Conservation (phyloP, 2,797 vertebrate species). For the Neosilurus mollespiculum region DNA sequence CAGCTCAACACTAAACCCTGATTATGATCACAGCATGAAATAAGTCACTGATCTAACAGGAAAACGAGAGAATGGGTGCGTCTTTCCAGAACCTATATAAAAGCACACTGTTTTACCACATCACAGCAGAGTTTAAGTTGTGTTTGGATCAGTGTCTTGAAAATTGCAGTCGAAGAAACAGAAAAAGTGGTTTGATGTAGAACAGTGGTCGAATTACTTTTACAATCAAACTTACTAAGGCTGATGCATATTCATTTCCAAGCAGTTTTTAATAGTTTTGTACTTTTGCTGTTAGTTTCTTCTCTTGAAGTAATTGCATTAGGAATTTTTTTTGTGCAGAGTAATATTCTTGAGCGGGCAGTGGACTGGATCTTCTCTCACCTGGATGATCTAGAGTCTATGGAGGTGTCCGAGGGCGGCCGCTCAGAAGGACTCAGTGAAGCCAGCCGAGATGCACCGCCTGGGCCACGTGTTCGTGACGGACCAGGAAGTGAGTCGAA, state of each 20-base stretch:
- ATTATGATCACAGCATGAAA: neutral
- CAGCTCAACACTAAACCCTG: neutral
- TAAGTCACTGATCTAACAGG: neutral
- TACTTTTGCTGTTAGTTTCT: neutral
- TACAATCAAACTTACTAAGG: too few species aligned
- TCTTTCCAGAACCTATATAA: too few species aligned
- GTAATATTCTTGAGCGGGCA: constrained; percentile 89
- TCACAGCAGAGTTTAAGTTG: too few species aligned
- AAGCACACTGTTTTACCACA: too few species aligned
- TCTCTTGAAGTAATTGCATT: neutral
- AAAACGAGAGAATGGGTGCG: neutral
- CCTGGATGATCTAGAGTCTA: constrained; percentile 94
- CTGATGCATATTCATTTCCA: neutral
- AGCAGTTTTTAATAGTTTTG: neutral
- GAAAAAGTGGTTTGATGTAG: too few species aligned
- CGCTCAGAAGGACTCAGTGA: constrained; percentile 92
- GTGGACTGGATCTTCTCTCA: constrained; percentile 99
- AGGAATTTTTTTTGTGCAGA: constrained; percentile 70
- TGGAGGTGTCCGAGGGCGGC: constrained; percentile 97
- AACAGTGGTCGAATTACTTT: too few species aligned
- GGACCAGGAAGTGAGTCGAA: constrained; percentile 89
- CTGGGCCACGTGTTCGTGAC: constrained; percentile 91
- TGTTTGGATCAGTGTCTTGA: too few species aligned
- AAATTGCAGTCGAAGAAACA: too few species aligned
- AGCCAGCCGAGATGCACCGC: constrained; percentile 78